Evolutionary conservation across 2,888 invertebrate species (phyloP).

Genomic region (Noctua fimbriata): DNA sequence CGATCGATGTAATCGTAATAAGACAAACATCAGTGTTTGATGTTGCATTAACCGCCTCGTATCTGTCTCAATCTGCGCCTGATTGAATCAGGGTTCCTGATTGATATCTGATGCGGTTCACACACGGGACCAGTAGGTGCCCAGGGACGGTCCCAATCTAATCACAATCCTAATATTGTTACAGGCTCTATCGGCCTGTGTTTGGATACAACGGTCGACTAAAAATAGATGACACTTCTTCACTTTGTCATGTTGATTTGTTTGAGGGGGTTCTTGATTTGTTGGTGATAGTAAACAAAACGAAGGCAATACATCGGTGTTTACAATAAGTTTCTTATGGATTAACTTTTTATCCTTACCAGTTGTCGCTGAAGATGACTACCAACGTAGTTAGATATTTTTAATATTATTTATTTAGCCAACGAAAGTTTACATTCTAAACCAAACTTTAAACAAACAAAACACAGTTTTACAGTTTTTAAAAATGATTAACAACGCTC

Average conservation of each 20-base stretch:
- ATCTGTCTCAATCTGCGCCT: conserved; percentile 45
- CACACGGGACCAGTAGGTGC: conserved; percentile 41
- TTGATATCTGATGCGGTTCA: conserved; percentile 64
- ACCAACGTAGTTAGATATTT: not conserved
- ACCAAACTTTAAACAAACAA: conserved; percentile 15
- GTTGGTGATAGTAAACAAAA: not conserved
- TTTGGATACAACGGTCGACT: conserved; percentile 24
- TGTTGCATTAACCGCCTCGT: conserved; percentile 31
- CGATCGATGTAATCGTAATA: not conserved
- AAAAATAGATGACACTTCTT: conserved; percentile 45
- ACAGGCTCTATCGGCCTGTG: conserved; percentile 43
- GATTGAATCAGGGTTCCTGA: conserved; percentile 68
- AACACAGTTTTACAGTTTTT: conserved; percentile 12
- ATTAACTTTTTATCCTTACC: not conserved
- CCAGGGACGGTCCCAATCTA: conserved; percentile 59
- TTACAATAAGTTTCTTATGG: not conserved
- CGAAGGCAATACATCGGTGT: not conserved
- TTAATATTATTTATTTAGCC: conserved; percentile 10
- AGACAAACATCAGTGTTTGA: conserved; percentile 41
- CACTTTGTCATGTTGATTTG: conserved; percentile 5
- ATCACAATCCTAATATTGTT: conserved; percentile 65
- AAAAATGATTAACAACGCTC: conserved; percentile 26
- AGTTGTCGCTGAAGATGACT: not conserved
- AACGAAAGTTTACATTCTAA: conserved; percentile 25
- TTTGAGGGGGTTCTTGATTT: not conserved